Evolutionary conservation across 64 coral and sea anemone genomes (phyloP).

Genomic region (Dendronephthya gigantea): DNA sequence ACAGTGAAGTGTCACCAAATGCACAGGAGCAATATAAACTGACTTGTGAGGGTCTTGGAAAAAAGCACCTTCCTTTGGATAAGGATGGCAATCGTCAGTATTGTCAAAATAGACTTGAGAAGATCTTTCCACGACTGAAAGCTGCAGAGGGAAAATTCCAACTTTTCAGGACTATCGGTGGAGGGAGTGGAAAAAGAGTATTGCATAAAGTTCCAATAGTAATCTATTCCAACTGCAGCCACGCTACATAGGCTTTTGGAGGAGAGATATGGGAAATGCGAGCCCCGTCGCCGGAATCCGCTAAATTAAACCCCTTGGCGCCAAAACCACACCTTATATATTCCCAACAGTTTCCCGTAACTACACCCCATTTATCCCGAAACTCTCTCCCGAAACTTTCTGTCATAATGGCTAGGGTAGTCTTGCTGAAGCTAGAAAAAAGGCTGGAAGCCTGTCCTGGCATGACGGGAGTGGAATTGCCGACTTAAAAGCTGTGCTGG

Average conservation of each 20-base stretch:
- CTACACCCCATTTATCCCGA: too few species aligned
- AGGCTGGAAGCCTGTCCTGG: neutral
- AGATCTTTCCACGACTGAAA: neutral
- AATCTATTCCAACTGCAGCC: constrained; percentile 11
- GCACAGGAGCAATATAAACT: neutral
- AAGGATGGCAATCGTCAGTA: neutral
- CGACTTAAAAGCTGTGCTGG: neutral
- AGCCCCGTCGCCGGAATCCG: too few species aligned
- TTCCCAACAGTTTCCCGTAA: too few species aligned
- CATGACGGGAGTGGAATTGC: neutral
- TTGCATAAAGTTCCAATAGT: neutral
- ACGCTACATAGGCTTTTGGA: neutral
- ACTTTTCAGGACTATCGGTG: neutral
- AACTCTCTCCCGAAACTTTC: neutral
- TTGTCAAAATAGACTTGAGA: neutral
- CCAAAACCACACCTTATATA: too few species aligned
- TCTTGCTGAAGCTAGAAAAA: neutral
- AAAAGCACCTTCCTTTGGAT: neutral
- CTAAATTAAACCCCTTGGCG: neutral
- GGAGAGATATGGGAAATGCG: too few species aligned
- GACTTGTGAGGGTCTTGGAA: neutral
- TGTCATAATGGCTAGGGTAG: neutral
- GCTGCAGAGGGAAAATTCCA: neutral
- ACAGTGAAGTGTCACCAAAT: neutral
- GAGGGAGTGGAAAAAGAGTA: neutral